Conservation (phyloP, 2,888 invertebrate species). For the Esperia sulphurella region DNA sequence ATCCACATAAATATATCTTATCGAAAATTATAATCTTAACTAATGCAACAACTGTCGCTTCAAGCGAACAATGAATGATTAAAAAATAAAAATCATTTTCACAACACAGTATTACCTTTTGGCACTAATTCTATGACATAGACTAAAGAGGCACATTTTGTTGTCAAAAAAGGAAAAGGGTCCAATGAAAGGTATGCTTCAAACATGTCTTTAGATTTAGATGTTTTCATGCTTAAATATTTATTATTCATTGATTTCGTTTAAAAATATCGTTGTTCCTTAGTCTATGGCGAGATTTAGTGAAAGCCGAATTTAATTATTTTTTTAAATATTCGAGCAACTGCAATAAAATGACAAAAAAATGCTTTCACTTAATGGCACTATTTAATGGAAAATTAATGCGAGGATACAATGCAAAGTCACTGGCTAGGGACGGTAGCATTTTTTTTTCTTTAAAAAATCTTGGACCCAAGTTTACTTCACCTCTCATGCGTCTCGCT, state of each 20-base stretch:
- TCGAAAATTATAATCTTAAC: slow-evolving; percentile 36
- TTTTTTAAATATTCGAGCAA: slow-evolving; percentile 17
- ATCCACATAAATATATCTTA: slow-evolving; percentile 55
- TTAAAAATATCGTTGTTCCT: neutral
- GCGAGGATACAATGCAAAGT: slow-evolving; percentile 24
- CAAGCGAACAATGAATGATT: slow-evolving; percentile 48
- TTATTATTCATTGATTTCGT: neutral
- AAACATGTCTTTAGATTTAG: too few relatives aligned
- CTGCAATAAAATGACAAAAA: slow-evolving; percentile 14
- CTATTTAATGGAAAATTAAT: slow-evolving; percentile 4
- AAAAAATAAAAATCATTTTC: slow-evolving; percentile 34
- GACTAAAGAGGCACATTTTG: slow-evolving; percentile 23
- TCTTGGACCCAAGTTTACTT: slow-evolving; percentile 42
- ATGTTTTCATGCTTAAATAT: neutral
- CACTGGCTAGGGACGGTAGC: slow-evolving; percentile 70
- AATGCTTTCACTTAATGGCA: slow-evolving; percentile 13
- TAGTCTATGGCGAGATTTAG: slow-evolving; percentile 35
- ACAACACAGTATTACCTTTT: slow-evolving; percentile 55
- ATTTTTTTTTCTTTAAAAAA: slow-evolving; percentile 33
- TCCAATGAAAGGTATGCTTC: too few relatives aligned
- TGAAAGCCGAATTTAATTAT: slow-evolving; percentile 11
- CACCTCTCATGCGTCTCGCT: slow-evolving; percentile 47
- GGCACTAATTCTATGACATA: slow-evolving; percentile 48
- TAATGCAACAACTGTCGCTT: slow-evolving; percentile 55
- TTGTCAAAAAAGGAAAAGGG: slow-evolving; percentile 3